Evolutionary conservation across 2,888 invertebrate species (phyloP), one percentile per base, ranked within the genome.

Genomic region (Apeira syringaria): DNA sequence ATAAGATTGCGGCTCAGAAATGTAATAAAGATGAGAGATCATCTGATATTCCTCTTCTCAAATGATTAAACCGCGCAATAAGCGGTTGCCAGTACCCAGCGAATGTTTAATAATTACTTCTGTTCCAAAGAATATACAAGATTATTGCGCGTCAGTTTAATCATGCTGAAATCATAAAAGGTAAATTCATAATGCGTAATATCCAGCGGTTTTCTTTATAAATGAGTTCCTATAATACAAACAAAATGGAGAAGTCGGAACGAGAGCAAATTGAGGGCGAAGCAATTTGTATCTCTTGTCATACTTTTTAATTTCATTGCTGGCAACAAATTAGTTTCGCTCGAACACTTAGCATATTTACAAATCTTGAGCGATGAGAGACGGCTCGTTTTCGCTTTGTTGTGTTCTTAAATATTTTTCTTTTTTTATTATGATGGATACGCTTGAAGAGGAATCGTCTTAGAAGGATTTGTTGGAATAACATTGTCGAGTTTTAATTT

Each of bases 271-370:
- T 81, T 77, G 82, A 78, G 78, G 77, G 71, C 66, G 64, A 70
- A 74, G 74, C 78, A 82, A 83, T 85, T 79, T 85, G 76, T 82
- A 82, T 77, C 72, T 77, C 72, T 80, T 78, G 80, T 83, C 82
- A 82, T 80, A 79, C 76, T 85, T 80, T 84, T 84, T 84, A 85
- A 85, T 84, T 83, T 80, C 68, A 79, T 74, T 68, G 65, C 48
- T 61, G 71, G 74, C 75, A 75, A 79, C 78, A 81, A 77, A 80
- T 80, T 78, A 77, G 73, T 75, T 75, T 70, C 69, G 68, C 72
- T 71, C 56, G 68, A 76, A 74, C 74, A 74, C 75, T 80, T 78
- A 77, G 70, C 72, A 76, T 78, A 73, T 79, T 79, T 76, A 68
- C 74, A 74, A 69, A 73, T 71, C 70, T 69, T 64, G 62, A 63